Evolutionary conservation across 2,888 invertebrate genomes (phyloP), one percentile per base, ranked within the genome.

Genomic region (Craniophora ligustri): DNA sequence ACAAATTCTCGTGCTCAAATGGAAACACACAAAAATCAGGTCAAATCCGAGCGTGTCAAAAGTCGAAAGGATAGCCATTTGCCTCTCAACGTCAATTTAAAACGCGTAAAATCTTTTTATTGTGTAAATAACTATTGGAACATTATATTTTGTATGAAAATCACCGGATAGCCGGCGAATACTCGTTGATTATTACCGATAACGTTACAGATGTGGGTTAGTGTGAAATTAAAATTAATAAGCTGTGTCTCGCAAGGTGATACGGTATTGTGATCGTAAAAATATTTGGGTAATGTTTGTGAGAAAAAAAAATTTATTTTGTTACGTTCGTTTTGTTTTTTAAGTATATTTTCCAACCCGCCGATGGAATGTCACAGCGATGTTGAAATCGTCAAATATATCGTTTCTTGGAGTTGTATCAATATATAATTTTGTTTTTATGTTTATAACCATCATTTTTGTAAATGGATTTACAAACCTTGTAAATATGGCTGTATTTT

Each of bases 71-170:
- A 80, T 78, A 76, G 68, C 60, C 67, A 72, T 75, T 59, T 75
- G 70, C 78, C 67, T 65, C 67, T 60, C 75, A 60, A 76, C 75
- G 78, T 82, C 88, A 82, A 86, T 90, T 85, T 87, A 89, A 90
- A 87, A 83, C 65, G 80, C 86, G 82, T 91, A 88, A 91, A 89
- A 65, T 8, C 58, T 81, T 88, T 81, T 84, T 89, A 89, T 85
- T 78, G 74, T 76, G 73, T 47, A 60, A 78, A 83, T 81, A 81
- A 76, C 67, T 72, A 75, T 69, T 69, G 47, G 61, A 66, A 75
- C 49, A 56, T 67, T 56, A 74, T 76, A 69, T 72, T 79, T 76
- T 67, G 67, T 62, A 63, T 48, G 30, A 60, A 62, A 67, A 67
- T 48, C 67, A 58, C 36, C 54, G 32, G 34, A 55, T 61, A 55